Conservation (phyloP, 2,797 vertebrate genomes). For the Bradypodion ventrale region DNA sequence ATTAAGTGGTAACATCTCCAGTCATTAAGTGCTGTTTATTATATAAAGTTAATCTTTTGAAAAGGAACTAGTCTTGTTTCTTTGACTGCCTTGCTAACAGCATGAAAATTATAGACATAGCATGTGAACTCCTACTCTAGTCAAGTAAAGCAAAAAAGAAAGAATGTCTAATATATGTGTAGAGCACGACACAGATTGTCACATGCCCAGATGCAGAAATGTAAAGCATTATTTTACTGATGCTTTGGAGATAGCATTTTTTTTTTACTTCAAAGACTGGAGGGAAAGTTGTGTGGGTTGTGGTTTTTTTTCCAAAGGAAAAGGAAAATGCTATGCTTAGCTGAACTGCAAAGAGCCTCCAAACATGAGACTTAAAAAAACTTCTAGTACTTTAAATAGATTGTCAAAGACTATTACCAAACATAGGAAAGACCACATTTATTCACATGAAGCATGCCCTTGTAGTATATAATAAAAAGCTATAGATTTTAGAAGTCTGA, state of each 20-base stretch:
- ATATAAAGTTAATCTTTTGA: not conserved
- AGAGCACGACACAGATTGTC: slow-evolving; percentile 43
- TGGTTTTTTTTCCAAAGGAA: slow-evolving; percentile 4
- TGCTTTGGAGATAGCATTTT: slow-evolving; percentile 60
- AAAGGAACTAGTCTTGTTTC: not conserved
- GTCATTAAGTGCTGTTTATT: slow-evolving; percentile 14
- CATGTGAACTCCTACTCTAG: slow-evolving; percentile 29
- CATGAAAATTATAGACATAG: slow-evolving; percentile 25
- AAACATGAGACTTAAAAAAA: slow-evolving; percentile 38
- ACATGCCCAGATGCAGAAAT: slow-evolving; percentile 64
- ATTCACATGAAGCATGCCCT: slow-evolving; percentile 46
- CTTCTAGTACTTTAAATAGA: slow-evolving; percentile 60
- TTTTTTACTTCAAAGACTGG: slow-evolving; percentile 58
- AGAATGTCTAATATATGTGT: slow-evolving; percentile 32
- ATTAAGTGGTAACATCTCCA: slow-evolving; percentile 14
- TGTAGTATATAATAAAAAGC: slow-evolving; percentile 35
- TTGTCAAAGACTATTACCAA: slow-evolving; percentile 62
- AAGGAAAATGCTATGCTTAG: slow-evolving; percentile 22
- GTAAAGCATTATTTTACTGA: slow-evolving; percentile 57
- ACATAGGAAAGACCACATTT: slow-evolving; percentile 53
- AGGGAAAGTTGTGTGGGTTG: slow-evolving; percentile 13
- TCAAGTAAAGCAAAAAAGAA: slow-evolving; percentile 13
- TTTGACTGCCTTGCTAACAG: slow-evolving; percentile 7
- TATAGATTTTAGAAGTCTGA: slow-evolving; percentile 49
- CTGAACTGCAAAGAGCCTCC: slow-evolving; percentile 21